Evolutionary conservation across 2,888 invertebrate genomes (phyloP), one percentile per base, ranked within the genome.

Genomic region (Apodemia hepburni): DNA sequence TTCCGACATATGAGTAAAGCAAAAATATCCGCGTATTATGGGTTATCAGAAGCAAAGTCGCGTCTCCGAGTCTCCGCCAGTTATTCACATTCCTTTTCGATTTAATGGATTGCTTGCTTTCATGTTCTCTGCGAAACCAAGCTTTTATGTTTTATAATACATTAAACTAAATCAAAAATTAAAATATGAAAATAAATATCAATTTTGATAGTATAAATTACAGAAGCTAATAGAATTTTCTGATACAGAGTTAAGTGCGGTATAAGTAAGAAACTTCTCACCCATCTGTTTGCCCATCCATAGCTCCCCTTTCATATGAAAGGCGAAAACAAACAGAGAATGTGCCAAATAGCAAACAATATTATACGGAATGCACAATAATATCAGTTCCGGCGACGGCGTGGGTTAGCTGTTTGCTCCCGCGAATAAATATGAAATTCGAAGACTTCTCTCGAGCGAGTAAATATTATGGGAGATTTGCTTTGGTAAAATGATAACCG

Each of bases 291-390:
- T 89, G 85, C 82, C 71, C 84, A 78, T 81, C 84, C 81, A 83
- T 84, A 81, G 85, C 88, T 89, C 90, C 91, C 91, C 89, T 89
- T 89, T 89, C 88, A 86, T 89, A 90, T 87, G 84, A 86, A 84
- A 89, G 88, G 79, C 88, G 87, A 90, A 85, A 89, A 89, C 90
- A 90, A 91, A 91, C 85, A 91, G 80, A 91, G 80, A 90, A 91
- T 90, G 91, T 91, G 91, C 85, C 89, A 91, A 91, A 89, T 85
- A 91, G 90, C 89, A 91, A 91, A 91, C 91, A 91, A 91, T 91
- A 91, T 91, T 91, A 91, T 91, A 88, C 91, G 88, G 90, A 89
- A 91, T 91, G 90, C 91, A 91, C 91, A 91, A 91, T 91, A 91
- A 91, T 91, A 91, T 90, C 87, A 89, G 88, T 90, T 89, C 91